Percentiles rank a stretch among this genome's conserved stretches.
phyloP scores from a whole-genome alignment of 2,113 vertebrate genomes.

The Pelmatolapia mariae region DNA sequence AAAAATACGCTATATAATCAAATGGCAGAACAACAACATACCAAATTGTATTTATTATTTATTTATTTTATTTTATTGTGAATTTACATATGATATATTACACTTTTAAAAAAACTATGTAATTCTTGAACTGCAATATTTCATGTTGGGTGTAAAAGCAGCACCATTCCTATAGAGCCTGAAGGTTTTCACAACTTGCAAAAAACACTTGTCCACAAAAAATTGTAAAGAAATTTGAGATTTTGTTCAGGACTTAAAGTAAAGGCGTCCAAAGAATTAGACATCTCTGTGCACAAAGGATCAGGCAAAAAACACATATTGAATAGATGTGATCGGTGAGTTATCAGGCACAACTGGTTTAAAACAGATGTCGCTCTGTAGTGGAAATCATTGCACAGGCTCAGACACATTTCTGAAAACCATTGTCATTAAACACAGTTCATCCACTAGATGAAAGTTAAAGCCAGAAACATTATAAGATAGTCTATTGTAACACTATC shows the following conservation, averaged over 20 bases:
- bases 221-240: not conserved
- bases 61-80: not conserved
- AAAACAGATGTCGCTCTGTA: not conserved
- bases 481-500: not conserved
- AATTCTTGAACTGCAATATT: not conserved
- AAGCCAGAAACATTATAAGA: not conserved
- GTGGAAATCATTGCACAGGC: not conserved
- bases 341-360: not conserved
- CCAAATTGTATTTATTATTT: not conserved
- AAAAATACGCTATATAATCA: not conserved
- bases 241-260: not conserved
- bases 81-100: not conserved
- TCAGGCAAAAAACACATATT: not conserved
- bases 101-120: accelerated
- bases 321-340: not conserved
- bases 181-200: not conserved
- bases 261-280: not conserved
- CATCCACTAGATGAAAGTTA: not conserved
- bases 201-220: not conserved
- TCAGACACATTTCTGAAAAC: not conserved
- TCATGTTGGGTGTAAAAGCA: not conserved
- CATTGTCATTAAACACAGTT: not conserved
- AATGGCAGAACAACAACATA: not conserved
- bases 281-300: not conserved
- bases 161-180: not conserved